phyloP scores from a whole-genome alignment of 2,888 invertebrate genomes.

The Troilus luridus region DNA sequence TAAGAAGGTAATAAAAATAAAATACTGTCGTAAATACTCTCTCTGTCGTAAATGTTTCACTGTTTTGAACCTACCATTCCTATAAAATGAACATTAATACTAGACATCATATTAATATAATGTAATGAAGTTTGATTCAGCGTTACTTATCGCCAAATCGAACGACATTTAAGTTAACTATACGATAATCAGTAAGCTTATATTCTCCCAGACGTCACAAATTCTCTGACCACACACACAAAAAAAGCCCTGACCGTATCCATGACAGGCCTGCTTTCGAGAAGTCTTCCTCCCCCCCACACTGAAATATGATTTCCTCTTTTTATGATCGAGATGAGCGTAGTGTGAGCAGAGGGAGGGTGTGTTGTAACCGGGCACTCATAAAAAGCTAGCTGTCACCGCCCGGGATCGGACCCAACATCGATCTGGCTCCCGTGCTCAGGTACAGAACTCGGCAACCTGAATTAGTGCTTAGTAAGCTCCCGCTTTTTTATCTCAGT shows the following conservation, averaged over 20 bases:
- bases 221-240: neutral
- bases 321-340: slow-evolving; percentile 24
- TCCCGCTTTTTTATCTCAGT: neutral
- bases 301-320: slow-evolving; percentile 10
- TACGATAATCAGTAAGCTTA: neutral
- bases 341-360: neutral
- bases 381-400: slow-evolving; percentile 13
- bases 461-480: slow-evolving; percentile 49
- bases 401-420: slow-evolving; percentile 2
- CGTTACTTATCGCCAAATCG: no score
- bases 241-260: neutral
- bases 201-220: neutral
- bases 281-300: neutral
- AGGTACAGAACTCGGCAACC: slow-evolving; percentile 35
- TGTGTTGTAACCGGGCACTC: neutral
- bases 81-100: no score
- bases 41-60: no score
- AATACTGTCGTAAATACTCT: no score
- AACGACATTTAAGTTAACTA: neutral
- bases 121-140: no score
- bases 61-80: no score
- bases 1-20: no score
- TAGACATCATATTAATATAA: no score
- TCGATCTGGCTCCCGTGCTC: neutral
- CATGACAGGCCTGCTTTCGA: neutral